These are phyloP conservation scores for Xestobium rufovillosum DNA, from an alignment of 2,888 invertebrate genomes.

Conservation along the genomic window DNA sequence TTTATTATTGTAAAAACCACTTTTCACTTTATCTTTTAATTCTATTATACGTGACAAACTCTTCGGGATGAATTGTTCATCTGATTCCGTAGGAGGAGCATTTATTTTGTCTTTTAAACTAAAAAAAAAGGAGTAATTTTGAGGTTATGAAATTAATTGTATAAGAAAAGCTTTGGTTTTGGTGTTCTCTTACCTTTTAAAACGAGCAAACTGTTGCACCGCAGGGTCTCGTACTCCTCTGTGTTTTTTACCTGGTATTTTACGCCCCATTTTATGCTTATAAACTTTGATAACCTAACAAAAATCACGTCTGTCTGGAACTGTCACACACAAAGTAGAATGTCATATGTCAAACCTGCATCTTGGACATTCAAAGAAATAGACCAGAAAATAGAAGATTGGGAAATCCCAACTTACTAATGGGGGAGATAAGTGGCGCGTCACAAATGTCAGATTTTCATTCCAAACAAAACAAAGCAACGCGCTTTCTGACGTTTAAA, in stretches of 20 bases:
- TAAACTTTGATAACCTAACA: too few relatives aligned
- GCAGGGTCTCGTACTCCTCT: constrained; percentile 70
- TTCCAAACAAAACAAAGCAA: too few relatives aligned
- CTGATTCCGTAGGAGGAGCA: constrained; percentile 61
- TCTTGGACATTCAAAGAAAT: too few relatives aligned
- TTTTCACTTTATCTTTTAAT: constrained; percentile 47
- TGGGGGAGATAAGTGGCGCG: too few relatives aligned
- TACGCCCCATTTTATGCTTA: constrained; percentile 61
- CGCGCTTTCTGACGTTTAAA: too few relatives aligned
- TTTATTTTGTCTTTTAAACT: constrained; percentile 69
- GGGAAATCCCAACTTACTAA: too few relatives aligned
- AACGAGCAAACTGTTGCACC: constrained; percentile 57
- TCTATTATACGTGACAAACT: constrained; percentile 60
- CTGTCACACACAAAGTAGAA: too few relatives aligned
- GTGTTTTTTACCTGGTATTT: constrained; percentile 77
- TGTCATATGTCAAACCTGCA: too few relatives aligned
- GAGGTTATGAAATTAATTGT: constrained; percentile 10
- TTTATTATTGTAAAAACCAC: constrained; percentile 30
- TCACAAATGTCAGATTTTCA: too few relatives aligned
- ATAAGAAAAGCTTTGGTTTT: constrained; percentile 1
- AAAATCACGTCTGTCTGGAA: too few relatives aligned
- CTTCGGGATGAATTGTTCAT: constrained; percentile 67
- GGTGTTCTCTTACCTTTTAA: constrained; percentile 51
- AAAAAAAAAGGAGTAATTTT: constrained; percentile 27
- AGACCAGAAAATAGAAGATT: too few relatives aligned